These are phyloP conservation scores for Cossypha dichroa DNA, from an alignment of 2,797 vertebrate species.

Conservation along the genomic window DNA sequence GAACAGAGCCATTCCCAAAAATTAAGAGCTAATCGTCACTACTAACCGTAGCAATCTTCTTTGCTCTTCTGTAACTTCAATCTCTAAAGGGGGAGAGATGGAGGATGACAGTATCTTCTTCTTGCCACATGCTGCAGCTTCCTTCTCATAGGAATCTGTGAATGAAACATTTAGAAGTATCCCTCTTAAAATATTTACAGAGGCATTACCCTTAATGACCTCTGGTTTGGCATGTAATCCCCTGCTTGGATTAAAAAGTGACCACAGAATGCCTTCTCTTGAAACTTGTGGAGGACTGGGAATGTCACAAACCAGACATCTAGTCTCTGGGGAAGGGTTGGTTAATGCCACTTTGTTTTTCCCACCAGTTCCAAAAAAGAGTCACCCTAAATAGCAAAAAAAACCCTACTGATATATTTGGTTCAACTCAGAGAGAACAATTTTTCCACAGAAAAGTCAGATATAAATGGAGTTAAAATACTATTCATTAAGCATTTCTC, in stretches of 20 bases:
- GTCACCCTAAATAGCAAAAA: slow-evolving; percentile 42
- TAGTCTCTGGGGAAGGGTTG: slow-evolving; percentile 26
- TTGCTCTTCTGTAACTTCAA: slow-evolving; percentile 89
- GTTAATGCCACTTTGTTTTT: slow-evolving; percentile 60
- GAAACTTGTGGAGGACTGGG: slow-evolving; percentile 31
- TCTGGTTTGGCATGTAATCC: slow-evolving; percentile 27
- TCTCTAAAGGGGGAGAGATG: slow-evolving; percentile 87
- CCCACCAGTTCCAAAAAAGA: slow-evolving; percentile 51
- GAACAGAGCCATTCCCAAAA: not conserved
- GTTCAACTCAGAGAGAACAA: slow-evolving; percentile 1
- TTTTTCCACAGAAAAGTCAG: slow-evolving; percentile 36
- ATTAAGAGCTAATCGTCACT: not conserved
- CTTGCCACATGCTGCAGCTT: slow-evolving; percentile 77
- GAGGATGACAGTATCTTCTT: slow-evolving; percentile 87
- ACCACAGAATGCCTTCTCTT: slow-evolving; percentile 52
- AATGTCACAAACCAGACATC: slow-evolving; percentile 47
- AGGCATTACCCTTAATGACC: slow-evolving; percentile 47
- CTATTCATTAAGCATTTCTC: slow-evolving; percentile 26
- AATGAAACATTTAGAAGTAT: slow-evolving; percentile 28
- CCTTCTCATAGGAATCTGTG: slow-evolving; percentile 90
- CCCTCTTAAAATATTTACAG: slow-evolving; percentile 25
- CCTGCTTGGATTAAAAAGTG: slow-evolving; percentile 37
- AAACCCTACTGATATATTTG: slow-evolving; percentile 39
- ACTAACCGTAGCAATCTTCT: slow-evolving; percentile 87
- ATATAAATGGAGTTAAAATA: slow-evolving; percentile 30